These are phyloP conservation scores for Blera fallax DNA, from an alignment of 2,888 invertebrate species.

Conservation along the genomic window DNA sequence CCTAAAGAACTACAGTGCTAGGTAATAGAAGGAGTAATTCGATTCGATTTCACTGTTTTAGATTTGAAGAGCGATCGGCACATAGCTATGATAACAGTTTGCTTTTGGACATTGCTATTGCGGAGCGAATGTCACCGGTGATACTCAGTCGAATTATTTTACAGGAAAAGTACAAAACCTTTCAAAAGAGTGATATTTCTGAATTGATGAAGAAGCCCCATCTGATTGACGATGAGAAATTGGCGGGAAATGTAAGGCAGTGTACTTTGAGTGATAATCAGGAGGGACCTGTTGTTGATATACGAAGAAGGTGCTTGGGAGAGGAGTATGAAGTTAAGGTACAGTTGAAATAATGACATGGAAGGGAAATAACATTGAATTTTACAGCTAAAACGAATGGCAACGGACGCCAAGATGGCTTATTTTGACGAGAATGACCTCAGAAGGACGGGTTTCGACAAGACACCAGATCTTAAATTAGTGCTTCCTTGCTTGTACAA, in stretches of 20 bases:
- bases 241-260: constrained; percentile 82
- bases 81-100: constrained; percentile 73
- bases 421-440: constrained; percentile 91
- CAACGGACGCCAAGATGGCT: constrained; percentile 83
- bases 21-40: not conserved
- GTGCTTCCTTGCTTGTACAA: constrained; percentile 94
- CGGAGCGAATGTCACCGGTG: constrained; percentile 77
- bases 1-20: not conserved
- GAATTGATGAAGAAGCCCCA: constrained; percentile 79
- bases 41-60: not conserved
- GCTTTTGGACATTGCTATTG: constrained; percentile 77
- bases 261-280: constrained; percentile 91
- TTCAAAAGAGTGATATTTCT: constrained; percentile 75
- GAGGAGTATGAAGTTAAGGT: constrained; percentile 91
- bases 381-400: constrained; percentile 77
- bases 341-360: constrained; percentile 76
- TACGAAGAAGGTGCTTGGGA: constrained; percentile 90
- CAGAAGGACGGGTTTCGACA: constrained; percentile 92
- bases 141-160: constrained; percentile 78
- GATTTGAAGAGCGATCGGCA: constrained; percentile 75
- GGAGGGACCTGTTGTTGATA: constrained; percentile 91
- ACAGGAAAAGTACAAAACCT: constrained; percentile 77
- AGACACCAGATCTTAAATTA: constrained; percentile 96
- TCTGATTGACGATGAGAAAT: constrained; percentile 77
- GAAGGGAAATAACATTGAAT: not conserved